Conservation (phyloP, 2,888 invertebrate species). For the Eristalis intricaria region DNA sequence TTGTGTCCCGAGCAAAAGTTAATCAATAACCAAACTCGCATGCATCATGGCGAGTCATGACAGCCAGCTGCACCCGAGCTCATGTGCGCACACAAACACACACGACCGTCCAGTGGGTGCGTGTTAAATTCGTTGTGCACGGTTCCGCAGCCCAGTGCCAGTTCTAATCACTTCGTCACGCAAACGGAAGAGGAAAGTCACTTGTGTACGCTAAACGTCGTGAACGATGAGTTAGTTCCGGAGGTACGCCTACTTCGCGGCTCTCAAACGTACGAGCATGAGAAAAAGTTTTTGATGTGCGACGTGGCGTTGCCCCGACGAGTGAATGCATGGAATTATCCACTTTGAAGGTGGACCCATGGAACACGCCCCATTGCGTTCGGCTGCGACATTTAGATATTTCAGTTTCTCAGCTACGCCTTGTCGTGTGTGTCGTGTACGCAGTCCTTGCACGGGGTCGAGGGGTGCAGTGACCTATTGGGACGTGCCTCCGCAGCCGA, state of each 20-base stretch:
- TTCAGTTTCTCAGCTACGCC: conserved; percentile 55
- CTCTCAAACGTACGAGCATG: conserved; percentile 2
- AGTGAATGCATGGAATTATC: conserved; percentile 39
- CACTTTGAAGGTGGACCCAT: conserved; percentile 41
- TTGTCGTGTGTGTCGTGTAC: background rate
- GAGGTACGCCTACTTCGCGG: conserved; percentile 66
- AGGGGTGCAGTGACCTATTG: background rate
- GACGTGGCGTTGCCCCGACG: background rate
- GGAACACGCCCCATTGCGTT: conserved; percentile 60
- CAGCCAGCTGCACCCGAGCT: background rate
- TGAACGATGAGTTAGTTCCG: conserved; percentile 70
- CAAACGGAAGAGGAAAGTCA: conserved; percentile 68
- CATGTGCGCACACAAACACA: background rate
- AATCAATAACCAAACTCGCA: background rate
- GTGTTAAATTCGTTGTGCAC: conserved; percentile 55
- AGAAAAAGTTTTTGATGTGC: background rate
- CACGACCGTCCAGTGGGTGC: conserved; percentile 19
- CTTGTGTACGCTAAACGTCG: conserved; percentile 69
- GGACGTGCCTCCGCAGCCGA: background rate
- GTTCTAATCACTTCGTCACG: conserved; percentile 62
- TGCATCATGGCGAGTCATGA: background rate
- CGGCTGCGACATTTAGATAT: conserved; percentile 53
- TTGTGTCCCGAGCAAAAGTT: background rate
- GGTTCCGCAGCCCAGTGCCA: background rate
- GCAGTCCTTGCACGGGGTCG: background rate